Conservation (phyloP, 37 sponge, comb jelly and placozoan species). For the Lycopodina hypogea region DNA sequence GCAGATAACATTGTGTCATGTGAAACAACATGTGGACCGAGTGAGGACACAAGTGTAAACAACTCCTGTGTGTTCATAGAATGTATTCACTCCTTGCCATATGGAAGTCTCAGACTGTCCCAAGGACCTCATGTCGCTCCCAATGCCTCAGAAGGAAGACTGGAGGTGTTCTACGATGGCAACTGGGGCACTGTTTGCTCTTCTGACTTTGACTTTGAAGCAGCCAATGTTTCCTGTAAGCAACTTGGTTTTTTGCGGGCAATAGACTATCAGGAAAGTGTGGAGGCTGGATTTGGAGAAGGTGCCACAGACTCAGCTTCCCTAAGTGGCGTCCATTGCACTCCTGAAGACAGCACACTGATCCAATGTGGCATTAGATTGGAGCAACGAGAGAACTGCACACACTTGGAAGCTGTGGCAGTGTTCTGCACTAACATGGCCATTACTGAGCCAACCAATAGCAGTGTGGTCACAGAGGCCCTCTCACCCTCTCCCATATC, state of each 20-base stretch:
- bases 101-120: slow-evolving; percentile 6
- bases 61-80: background rate
- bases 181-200: slow-evolving; percentile 18
- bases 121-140: background rate
- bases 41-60: background rate
- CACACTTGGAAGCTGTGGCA: background rate
- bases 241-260: slow-evolving; percentile 9
- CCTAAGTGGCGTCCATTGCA: slow-evolving; percentile 1
- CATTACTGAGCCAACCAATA: background rate
- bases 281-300: background rate
- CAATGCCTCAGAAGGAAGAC: background rate
- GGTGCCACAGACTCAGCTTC: background rate
- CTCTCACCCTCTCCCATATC: background rate
- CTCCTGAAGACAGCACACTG: background rate
- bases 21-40: background rate
- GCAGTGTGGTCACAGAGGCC: background rate
- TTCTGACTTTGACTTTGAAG: background rate
- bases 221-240: slow-evolving; percentile 5
- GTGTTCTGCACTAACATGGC: slow-evolving; percentile 8
- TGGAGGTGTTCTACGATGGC: slow-evolving; percentile 17
- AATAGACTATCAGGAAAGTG: background rate
- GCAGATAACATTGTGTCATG: background rate
- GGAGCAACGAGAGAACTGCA: background rate
- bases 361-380: background rate
- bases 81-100: slow-evolving; percentile 8